Percentiles rank a stretch among this genome's conserved stretches.
Conservation (phyloP, 2,888 invertebrate species). For the Philopedon plagiatum region DNA sequence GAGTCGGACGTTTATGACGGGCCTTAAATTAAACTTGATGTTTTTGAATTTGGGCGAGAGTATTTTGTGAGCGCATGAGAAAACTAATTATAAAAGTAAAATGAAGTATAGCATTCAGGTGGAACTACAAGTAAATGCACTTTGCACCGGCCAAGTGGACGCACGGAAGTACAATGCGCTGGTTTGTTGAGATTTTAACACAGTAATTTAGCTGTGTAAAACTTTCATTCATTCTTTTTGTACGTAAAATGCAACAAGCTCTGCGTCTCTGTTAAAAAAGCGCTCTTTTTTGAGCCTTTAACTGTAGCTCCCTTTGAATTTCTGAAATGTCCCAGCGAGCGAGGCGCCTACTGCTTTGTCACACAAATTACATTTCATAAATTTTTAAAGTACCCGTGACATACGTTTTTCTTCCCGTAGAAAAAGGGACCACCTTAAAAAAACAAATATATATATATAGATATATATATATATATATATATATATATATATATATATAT, state of each 20-base stretch:
- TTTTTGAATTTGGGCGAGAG: conserved; percentile 11
- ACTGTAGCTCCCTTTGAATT: too few relatives aligned
- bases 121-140: conserved; percentile 32
- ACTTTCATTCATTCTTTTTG: conserved; percentile 8
- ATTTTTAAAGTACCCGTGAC: too few relatives aligned
- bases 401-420: too few relatives aligned
- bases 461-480: too few relatives aligned
- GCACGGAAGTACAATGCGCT: not conserved
- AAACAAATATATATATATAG: too few relatives aligned
- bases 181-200: not conserved
- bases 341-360: too few relatives aligned
- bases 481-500: too few relatives aligned
- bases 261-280: not conserved
- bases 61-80: conserved; percentile 14
- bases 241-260: not conserved
- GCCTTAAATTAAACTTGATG: conserved; percentile 25
- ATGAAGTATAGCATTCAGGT: conserved; percentile 26
- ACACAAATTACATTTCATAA: too few relatives aligned
- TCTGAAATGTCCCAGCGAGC: too few relatives aligned
- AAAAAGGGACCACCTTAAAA: too few relatives aligned
- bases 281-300: too few relatives aligned
- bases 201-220: conserved; percentile 1
- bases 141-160: conserved; percentile 9
- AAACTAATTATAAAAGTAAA: conserved; percentile 42
- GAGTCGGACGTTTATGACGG: conserved; percentile 7